A percentile compares a stretch with the other conserved stretches of the same genome.
These are phyloP conservation scores for Oscheius sp. DNA, from an alignment of 2,888 invertebrate species.

Conservation along the genomic window DNA sequence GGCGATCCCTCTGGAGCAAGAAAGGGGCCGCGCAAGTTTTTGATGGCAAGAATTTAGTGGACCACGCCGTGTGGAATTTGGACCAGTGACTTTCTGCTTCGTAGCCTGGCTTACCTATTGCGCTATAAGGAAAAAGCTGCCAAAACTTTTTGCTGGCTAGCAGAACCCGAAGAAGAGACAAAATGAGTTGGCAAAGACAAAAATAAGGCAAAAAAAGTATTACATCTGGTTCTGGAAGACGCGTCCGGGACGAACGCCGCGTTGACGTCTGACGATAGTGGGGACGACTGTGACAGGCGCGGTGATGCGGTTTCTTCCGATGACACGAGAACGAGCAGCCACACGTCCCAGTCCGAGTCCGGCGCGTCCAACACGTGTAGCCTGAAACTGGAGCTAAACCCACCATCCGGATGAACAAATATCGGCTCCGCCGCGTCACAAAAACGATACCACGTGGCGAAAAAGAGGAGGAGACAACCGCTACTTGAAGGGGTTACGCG, in stretches of 20 bases:
- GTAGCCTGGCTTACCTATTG: no score
- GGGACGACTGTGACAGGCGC: not conserved
- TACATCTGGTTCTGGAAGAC: conserved; percentile 27
- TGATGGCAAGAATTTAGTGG: no score
- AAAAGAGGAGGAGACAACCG: no score
- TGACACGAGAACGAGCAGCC: conserved; percentile 37
- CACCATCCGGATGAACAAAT: conserved; percentile 2
- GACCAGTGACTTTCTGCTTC: no score
- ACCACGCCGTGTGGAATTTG: no score
- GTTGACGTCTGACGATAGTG: not conserved
- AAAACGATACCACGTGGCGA: conserved; percentile 26
- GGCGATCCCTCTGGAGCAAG: no score
- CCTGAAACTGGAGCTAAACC: conserved; percentile 11
- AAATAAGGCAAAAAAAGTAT: not conserved
- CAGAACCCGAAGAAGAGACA: no score
- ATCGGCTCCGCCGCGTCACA: not conserved
- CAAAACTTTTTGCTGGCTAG: no score
- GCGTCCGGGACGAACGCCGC: not conserved
- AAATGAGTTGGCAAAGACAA: conserved; percentile 11
- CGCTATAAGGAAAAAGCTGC: no score
- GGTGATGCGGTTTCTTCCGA: conserved; percentile 14
- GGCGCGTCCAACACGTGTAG: not conserved
- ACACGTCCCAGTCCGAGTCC: conserved; percentile 23
- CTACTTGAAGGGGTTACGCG: no score
- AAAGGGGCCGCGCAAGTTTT: no score